Base-by-base conservation (phyloP, 2,888 invertebrate species). In the Drepanosiphum platanoidis region DNA sequence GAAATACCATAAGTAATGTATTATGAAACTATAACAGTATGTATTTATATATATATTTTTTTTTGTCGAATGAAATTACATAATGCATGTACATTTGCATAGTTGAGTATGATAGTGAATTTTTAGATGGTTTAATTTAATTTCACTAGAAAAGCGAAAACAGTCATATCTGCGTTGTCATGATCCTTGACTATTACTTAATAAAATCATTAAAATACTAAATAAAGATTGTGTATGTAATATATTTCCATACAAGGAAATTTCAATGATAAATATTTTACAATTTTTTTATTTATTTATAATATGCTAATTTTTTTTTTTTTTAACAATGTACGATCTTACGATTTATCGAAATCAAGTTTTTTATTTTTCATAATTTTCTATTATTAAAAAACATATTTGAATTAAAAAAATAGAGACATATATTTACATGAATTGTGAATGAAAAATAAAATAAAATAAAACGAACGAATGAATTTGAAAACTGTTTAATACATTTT, bases 141-240 rank as follows among this genome's bases (percentile, higher is more conserved):
- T 27, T 27, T 27, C 1, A 64, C 13, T n/a, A 64, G 64, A 64
- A 30, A 52, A 64, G 27, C 3, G 11, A 13, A 64, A 30, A 30
- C 30, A 11, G 27, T 64, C 3, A 30, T 11, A 13, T 27, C 3
- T 13, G 27, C 27, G 30, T 11, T 64, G 64, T 64, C 64, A 64
- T 30, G 13, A 64, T 64, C 64, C 64, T 64, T 64, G 64, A 64
- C 27, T 64, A 64, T 61, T 61, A 61, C 27, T 27, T 64, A 30
- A 13, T 64, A 64, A 64, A 27, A 27, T 27, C 4, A 64, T 27
- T 27, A 11, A 30, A 64, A 64, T 13, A 64, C 11, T 64, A 27
- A 64, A 64, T 30, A 8, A 9, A 27, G 11, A 30, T 27, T 64
- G 22, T 39, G 9, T 52, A 22, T 18, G 22, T 22, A n/a, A 52